Percentiles rank a stretch among this genome's conserved stretches.
Conservation (phyloP, 37 sponge, comb jelly and placozoan species). For the Crambe crambe region DNA sequence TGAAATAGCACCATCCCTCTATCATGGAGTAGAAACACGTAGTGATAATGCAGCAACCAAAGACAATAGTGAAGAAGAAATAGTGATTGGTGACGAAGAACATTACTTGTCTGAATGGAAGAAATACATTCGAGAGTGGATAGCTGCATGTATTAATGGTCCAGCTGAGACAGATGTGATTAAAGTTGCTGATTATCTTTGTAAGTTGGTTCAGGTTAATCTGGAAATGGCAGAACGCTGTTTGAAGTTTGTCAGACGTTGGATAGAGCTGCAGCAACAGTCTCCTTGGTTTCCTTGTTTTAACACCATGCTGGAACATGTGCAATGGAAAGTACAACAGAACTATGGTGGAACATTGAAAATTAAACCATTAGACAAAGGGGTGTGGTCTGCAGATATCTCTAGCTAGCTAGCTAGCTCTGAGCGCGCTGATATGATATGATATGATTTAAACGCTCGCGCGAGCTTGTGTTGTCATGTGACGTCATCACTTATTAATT, state of each 20-base stretch:
- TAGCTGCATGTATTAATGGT: conserved; percentile 18
- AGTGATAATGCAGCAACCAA: background rate
- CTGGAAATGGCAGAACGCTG: conserved; percentile 5
- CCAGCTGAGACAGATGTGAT: conserved; percentile 28
- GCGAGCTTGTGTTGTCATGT: no score
- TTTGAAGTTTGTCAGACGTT: conserved; percentile 18
- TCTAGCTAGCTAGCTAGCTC: no score
- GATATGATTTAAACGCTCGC: no score
- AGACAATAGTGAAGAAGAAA: background rate
- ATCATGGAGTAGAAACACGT: background rate
- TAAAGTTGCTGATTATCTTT: conserved; percentile 23
- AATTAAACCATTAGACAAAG: background rate
- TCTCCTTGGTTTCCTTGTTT: conserved; percentile 28
- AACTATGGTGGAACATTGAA: conserved; percentile 15
- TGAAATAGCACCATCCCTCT: background rate
- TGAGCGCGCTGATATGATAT: no score
- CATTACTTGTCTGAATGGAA: conserved; percentile 7
- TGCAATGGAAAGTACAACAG: conserved; percentile 6
- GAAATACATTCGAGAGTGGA: conserved; percentile 37
- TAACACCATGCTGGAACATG: conserved; percentile 13
- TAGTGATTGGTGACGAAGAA: conserved; percentile 15
- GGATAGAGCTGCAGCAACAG: background rate
- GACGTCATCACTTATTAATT: no score
- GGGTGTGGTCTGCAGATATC: no score
- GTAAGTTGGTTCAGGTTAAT: background rate